Evolutionary conservation across 92 coral and sea anemone genomes (phyloP).

Genomic region (Pocillopora meandrina): DNA sequence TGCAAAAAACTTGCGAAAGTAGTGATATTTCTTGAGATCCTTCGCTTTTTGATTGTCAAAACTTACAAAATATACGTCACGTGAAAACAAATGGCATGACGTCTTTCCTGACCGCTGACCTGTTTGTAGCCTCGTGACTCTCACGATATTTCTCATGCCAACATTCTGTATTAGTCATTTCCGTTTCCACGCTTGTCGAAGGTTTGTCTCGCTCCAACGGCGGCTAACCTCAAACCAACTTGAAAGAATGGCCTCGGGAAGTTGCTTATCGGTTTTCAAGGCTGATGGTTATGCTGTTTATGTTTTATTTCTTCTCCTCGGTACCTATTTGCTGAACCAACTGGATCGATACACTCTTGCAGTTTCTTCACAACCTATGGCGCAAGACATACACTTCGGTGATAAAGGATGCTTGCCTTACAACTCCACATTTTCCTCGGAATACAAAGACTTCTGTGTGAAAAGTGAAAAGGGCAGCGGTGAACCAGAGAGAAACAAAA

Average conservation of each 20-base stretch:
- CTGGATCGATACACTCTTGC: slow-evolving; percentile 90
- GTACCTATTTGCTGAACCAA: slow-evolving; percentile 88
- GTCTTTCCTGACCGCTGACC: neutral
- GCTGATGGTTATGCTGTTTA: slow-evolving; percentile 88
- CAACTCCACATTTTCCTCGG: slow-evolving; percentile 61
- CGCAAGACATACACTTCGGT: slow-evolving; percentile 93
- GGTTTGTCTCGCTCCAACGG: neutral
- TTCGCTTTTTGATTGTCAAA: no score
- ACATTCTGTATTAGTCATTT: neutral
- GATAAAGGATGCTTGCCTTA: slow-evolving; percentile 91
- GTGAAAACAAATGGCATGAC: no score
- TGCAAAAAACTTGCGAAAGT: no score
- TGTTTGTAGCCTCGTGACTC: slow-evolving; percentile 1
- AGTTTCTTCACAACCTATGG: slow-evolving; percentile 93
- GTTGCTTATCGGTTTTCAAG: slow-evolving; percentile 57
- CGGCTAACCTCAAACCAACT: neutral
- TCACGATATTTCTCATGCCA: slow-evolving; percentile 30
- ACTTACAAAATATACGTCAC: no score
- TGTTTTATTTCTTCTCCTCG: slow-evolving; percentile 73
- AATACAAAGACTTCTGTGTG: slow-evolving; percentile 75
- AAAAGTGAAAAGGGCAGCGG: slow-evolving; percentile 66
- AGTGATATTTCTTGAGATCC: no score
- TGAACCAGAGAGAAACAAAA: slow-evolving; percentile 72
- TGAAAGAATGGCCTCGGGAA: slow-evolving; percentile 68
- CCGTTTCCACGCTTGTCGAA: neutral